phyloP scores from a whole-genome alignment of 2,113 vertebrate species.

The Gracilinanus agilis region DNA sequence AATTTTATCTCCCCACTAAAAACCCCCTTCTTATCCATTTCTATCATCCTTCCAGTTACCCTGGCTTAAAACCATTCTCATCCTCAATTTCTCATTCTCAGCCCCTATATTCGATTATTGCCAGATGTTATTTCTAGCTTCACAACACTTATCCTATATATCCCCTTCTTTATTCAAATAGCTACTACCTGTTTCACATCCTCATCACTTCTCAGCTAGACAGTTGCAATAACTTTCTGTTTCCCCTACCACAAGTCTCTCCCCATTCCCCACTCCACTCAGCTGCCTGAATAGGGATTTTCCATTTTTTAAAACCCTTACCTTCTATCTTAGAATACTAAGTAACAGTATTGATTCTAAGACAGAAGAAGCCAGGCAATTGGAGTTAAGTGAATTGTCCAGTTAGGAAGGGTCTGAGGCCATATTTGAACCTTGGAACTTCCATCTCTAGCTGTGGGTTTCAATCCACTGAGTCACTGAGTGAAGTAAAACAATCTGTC shows the following conservation, averaged over 20 bases:
- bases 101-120: background rate
- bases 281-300: background rate
- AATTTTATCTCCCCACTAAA: background rate
- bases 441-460: too few relatives aligned
- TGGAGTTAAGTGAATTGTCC: too few relatives aligned
- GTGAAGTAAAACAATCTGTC: too few relatives aligned
- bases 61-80: background rate
- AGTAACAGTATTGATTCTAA: too few relatives aligned
- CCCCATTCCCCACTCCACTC: background rate
- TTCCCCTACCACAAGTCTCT: background rate
- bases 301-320: background rate
- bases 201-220: background rate
- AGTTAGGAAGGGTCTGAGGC: too few relatives aligned
- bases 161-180: background rate
- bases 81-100: background rate
- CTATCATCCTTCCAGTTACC: background rate
- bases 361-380: too few relatives aligned
- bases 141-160: background rate
- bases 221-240: background rate
- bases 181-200: background rate
- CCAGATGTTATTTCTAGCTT: background rate
- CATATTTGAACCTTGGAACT: too few relatives aligned
- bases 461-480: too few relatives aligned
- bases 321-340: too few relatives aligned
- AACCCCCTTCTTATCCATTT: background rate